Percentiles rank a stretch among this genome's conserved stretches.
Evolutionary conservation across 1,140 invertebrate species (phyloP).

Genomic region (Helicorthomorpha holstii): DNA sequence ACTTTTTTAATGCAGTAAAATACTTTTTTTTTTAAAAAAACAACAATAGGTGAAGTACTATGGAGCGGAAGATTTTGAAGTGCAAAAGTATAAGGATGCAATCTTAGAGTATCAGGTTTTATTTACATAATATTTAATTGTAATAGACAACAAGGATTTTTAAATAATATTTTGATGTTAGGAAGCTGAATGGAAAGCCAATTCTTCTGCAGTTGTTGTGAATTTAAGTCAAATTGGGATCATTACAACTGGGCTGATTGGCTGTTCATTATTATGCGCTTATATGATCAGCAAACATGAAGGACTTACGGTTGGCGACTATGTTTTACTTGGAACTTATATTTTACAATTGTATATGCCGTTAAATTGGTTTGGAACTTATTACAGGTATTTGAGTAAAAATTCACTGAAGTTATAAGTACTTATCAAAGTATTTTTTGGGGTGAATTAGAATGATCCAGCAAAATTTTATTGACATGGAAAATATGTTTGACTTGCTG

Average conservation of each 20-base stretch:
- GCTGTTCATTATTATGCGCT: constrained; percentile 73
- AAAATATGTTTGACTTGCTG: constrained; percentile 96
- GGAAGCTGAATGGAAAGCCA: constrained; percentile 70
- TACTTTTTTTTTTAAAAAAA: no score
- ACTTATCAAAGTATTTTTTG: not conserved
- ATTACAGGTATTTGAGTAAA: constrained; percentile 53
- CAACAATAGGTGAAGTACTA: constrained; percentile 84
- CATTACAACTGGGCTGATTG: constrained; percentile 65
- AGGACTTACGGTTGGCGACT: constrained; percentile 74
- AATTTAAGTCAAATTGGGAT: constrained; percentile 80
- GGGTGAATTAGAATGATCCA: constrained; percentile 86
- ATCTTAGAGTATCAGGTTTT: constrained; percentile 63
- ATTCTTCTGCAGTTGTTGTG: constrained; percentile 67
- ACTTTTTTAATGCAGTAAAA: no score
- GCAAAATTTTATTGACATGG: constrained; percentile 96
- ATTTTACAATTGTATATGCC: constrained; percentile 92
- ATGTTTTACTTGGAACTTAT: constrained; percentile 84
- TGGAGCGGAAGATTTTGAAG: constrained; percentile 79
- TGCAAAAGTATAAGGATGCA: constrained; percentile 58
- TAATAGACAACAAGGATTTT: no score
- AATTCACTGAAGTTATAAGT: not conserved
- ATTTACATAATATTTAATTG: not conserved
- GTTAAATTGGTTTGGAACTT: constrained; percentile 95
- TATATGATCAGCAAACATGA: constrained; percentile 51
- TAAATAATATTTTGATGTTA: constrained; percentile 25